Base-by-base conservation (phyloP, 2,797 vertebrate species). In the Botia kubotai region DNA sequence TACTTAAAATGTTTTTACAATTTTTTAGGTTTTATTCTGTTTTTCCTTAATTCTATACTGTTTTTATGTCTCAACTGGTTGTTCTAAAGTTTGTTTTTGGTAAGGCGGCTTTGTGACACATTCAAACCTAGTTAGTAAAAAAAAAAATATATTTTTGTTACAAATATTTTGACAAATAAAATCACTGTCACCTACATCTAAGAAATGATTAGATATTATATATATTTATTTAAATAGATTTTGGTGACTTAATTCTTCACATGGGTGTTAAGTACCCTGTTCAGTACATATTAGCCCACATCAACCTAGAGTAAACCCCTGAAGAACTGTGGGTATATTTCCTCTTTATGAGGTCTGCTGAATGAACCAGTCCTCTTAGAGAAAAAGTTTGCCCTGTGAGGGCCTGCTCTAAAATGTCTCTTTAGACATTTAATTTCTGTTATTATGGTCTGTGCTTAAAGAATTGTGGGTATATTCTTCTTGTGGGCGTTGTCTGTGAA, bases 301-400 rank as follows among this genome's bases (percentile, higher is more conserved):
- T 93, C 92, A 93, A 91, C 93, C 91, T 89, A 88, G 80, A 83
- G 88, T 93, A 92, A 93, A 92, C 92, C 93, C 89, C 88, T 75
- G 79, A 89, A 88, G 88, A 91, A 82, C 86, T 87, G 77, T 62
- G 81, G 33, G 1, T 50, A 36, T 83, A 75, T 80, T 75, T 79
- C 79, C 69, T 71, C 48, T 58, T 66, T 63, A 66, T 77, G 77
- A 66, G 72, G 36, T 66, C 46, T 75, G 68, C 57, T 69, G 72
- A 67, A 72, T 39, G 26, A 53, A 63, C 14, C 43, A 70, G 60
- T 71, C 46, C 21, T 69, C 81, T 85, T 79, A 39, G 87, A 75
- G 80, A 86, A 89, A 90, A 92, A 91, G 92, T 92, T 92, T 87
- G 88, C 92, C 91, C 92, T 92, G 92, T 92, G 93, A 91, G 86